phyloP scores from a whole-genome alignment of 2,888 invertebrate species.

The Digitonthophagus gazella region DNA sequence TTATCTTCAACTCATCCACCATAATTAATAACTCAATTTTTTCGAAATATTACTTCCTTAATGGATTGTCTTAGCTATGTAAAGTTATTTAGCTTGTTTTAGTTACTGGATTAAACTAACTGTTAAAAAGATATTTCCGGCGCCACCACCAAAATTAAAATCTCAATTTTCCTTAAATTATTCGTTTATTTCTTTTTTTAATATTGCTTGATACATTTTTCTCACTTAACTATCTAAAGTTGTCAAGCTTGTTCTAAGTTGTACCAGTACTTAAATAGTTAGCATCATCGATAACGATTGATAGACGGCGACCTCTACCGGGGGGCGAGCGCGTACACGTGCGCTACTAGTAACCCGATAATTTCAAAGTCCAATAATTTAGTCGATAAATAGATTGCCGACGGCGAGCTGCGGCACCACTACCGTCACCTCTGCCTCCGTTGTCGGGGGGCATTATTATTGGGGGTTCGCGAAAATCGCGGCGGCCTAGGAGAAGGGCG shows the following conservation, averaged over 20 bases:
- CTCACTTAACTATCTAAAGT: neutral
- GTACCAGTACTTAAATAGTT: neutral
- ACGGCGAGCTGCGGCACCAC: neutral
- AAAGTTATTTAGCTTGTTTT: too few species aligned
- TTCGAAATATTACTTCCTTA: too few species aligned
- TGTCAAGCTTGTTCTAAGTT: neutral
- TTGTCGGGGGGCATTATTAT: neutral
- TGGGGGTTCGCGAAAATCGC: constrained; percentile 1
- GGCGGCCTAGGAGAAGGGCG: constrained; percentile 28
- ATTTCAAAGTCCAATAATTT: neutral
- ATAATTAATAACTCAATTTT: too few species aligned
- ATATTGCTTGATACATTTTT: too few species aligned
- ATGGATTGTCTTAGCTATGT: too few species aligned
- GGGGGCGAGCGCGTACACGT: neutral
- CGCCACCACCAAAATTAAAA: too few species aligned
- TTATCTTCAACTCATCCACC: too few species aligned
- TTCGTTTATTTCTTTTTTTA: too few species aligned
- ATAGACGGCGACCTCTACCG: neutral
- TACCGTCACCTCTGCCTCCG: neutral
- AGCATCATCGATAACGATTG: neutral
- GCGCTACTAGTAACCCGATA: neutral
- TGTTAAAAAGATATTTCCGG: too few species aligned
- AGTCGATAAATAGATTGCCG: neutral
- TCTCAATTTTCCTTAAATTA: too few species aligned
- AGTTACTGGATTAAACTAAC: too few species aligned